Evolutionary conservation across 2,113 vertebrate species (phyloP).

Genomic region (Anthoscopus minutus): DNA sequence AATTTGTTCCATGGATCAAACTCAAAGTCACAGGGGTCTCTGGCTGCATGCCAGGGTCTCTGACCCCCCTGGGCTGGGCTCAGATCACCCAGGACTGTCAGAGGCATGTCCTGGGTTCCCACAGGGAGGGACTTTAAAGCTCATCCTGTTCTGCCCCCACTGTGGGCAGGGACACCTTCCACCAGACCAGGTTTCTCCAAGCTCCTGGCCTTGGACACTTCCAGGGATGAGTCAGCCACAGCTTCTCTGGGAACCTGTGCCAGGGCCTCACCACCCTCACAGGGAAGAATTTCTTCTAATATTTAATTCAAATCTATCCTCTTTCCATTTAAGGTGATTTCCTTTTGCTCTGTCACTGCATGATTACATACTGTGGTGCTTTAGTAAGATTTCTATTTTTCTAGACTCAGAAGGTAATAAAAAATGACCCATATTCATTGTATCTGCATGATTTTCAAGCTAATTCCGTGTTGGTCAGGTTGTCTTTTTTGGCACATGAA

Average conservation of each 20-base stretch:
- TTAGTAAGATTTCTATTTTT: background rate
- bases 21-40: too few relatives aligned
- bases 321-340: background rate
- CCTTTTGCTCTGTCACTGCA: background rate
- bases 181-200: too few relatives aligned
- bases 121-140: background rate
- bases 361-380: background rate
- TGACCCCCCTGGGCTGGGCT: too few relatives aligned
- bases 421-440: background rate
- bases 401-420: background rate
- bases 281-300: background rate
- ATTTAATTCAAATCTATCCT: background rate
- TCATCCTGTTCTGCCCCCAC: accelerated
- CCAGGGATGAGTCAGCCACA: background rate
- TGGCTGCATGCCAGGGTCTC: too few relatives aligned
- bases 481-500: background rate
- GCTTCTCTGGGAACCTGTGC: background rate
- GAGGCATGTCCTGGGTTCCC: too few relatives aligned
- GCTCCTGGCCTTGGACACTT: background rate
- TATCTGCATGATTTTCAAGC: background rate
- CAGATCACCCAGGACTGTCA: too few relatives aligned
- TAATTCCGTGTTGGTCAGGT: background rate
- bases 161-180: background rate
- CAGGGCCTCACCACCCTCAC: too few relatives aligned
- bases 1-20: too few relatives aligned